A percentile compares a stretch with the other conserved stretches of the same genome.
phyloP scores from a whole-genome alignment of 2,888 invertebrate genomes.

The Pogonocherus hispidulus region DNA sequence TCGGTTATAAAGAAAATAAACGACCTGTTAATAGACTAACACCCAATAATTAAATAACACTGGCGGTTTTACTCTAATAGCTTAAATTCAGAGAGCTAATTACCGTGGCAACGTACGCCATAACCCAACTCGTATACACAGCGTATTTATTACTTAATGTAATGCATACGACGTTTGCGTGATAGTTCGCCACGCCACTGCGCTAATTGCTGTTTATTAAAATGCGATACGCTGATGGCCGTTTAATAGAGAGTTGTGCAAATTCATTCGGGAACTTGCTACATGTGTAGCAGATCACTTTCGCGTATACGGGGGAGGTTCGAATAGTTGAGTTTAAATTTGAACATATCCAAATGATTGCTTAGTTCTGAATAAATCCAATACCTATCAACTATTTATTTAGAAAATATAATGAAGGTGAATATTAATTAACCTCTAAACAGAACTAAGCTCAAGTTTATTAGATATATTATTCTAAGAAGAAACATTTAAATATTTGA shows the following conservation, averaged over 20 bases:
- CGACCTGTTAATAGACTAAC: too few species aligned
- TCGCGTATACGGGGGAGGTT: not conserved
- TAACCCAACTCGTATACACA: not conserved
- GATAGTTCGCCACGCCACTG: not conserved
- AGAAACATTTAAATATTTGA: too few species aligned
- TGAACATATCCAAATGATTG: too few species aligned
- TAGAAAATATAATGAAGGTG: too few species aligned
- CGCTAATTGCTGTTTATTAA: slow-evolving; percentile 3
- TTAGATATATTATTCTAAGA: too few species aligned
- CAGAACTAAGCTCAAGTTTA: too few species aligned
- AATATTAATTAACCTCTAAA: too few species aligned
- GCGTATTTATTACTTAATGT: not conserved
- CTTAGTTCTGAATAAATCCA: too few species aligned
- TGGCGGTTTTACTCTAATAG: not conserved
- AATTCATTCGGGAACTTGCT: not conserved
- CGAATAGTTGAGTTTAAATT: not conserved
- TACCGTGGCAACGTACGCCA: not conserved
- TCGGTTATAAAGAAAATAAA: not conserved
- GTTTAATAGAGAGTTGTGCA: slow-evolving; percentile 12
- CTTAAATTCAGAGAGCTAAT: not conserved
- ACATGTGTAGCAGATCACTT: not conserved
- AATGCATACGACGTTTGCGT: not conserved
- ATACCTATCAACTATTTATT: too few species aligned
- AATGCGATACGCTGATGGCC: not conserved
- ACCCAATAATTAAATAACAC: too few species aligned